phyloP scores from a whole-genome alignment of 2,113 vertebrate species.

The Sceloporus undulatus region DNA sequence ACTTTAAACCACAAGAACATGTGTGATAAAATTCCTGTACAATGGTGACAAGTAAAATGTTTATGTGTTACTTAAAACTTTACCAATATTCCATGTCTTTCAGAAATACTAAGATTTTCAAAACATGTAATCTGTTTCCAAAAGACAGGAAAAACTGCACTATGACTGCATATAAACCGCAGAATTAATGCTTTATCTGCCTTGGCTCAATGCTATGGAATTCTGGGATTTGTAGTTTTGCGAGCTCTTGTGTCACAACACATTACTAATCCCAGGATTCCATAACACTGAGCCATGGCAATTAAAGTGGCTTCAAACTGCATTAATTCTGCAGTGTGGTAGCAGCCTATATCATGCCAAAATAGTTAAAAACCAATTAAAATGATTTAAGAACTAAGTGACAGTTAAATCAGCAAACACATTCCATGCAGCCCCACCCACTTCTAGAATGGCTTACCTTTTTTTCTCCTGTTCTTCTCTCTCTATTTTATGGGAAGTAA shows the following conservation, averaged over 20 bases:
- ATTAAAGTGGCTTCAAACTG: too few relatives aligned
- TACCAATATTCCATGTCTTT: background rate
- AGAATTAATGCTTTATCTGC: too few relatives aligned
- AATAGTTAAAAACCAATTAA: background rate
- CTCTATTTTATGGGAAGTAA: slow-evolving; percentile 97
- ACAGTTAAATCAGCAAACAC: background rate
- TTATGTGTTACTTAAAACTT: background rate
- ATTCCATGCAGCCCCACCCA: background rate
- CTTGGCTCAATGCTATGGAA: too few relatives aligned
- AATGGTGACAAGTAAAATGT: background rate
- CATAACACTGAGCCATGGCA: too few relatives aligned
- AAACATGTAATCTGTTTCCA: background rate
- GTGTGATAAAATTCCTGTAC: background rate
- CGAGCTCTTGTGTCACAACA: too few relatives aligned
- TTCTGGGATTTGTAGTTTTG: too few relatives aligned
- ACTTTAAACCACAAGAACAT: background rate
- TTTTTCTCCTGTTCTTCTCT: slow-evolving; percentile 96
- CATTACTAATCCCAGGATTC: too few relatives aligned
- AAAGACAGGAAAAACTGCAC: slow-evolving; percentile 4
- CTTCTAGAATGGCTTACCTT: slow-evolving; percentile 80
- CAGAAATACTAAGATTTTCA: background rate
- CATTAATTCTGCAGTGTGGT: too few relatives aligned
- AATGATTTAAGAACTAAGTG: background rate
- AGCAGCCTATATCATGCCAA: too few relatives aligned
- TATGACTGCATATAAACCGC: background rate